These are phyloP conservation scores for Drosophila percnosoma DNA, from an alignment of 2,888 invertebrate genomes.

Conservation along the genomic window DNA sequence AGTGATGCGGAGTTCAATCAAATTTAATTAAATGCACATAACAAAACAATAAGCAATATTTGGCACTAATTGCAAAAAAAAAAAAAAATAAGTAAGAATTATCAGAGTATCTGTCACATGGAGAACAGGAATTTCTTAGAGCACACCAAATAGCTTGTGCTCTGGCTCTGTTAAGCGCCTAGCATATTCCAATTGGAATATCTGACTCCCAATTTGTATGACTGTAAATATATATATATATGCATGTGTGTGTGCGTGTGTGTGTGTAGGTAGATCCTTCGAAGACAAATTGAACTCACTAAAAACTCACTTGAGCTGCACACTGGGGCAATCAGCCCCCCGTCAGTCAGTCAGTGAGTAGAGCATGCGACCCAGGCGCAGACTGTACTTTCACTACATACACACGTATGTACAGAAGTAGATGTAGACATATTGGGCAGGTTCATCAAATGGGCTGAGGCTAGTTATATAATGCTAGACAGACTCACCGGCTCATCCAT, in stretches of 20 bases:
- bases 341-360: background rate
- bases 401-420: slow-evolving; percentile 35
- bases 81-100: background rate
- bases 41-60: background rate
- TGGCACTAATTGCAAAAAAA: background rate
- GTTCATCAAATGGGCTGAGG: slow-evolving; percentile 12
- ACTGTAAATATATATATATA: background rate
- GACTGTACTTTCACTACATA: slow-evolving; percentile 74
- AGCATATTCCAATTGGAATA: slow-evolving; percentile 36
- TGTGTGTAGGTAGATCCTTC: slow-evolving; percentile 7
- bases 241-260: background rate
- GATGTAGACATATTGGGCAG: slow-evolving; percentile 26
- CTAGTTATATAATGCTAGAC: slow-evolving; percentile 56
- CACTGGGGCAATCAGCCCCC: background rate
- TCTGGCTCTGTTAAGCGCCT: background rate
- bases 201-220: background rate
- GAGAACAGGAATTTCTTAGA: too few species aligned
- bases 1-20: slow-evolving; percentile 17
- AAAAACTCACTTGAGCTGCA: background rate
- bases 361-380: slow-evolving; percentile 49
- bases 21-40: slow-evolving; percentile 22
- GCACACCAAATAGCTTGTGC: background rate
- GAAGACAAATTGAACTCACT: background rate
- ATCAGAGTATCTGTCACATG: too few species aligned
- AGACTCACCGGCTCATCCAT: slow-evolving; percentile 84